Conservation (phyloP, 2,113 vertebrate genomes). For the Tenebrosternarchus preto region DNA sequence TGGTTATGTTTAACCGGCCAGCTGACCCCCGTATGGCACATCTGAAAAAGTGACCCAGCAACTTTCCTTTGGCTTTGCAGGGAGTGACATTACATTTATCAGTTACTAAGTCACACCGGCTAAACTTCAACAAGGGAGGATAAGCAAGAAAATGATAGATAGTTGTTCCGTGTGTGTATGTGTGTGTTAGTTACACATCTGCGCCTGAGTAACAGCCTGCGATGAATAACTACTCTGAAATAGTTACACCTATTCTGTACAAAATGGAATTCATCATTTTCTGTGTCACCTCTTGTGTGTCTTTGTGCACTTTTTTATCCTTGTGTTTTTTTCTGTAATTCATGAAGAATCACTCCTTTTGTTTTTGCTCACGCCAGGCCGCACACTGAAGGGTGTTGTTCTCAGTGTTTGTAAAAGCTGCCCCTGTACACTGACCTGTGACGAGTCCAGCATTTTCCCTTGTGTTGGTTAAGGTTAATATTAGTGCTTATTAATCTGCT, state of each 20-base stretch:
- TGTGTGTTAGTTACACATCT: slow-evolving; percentile 47
- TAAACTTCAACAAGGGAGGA: slow-evolving; percentile 33
- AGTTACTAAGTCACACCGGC: slow-evolving; percentile 15
- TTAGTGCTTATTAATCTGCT: slow-evolving; percentile 15
- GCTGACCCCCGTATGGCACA: neutral
- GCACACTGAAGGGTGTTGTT: slow-evolving; percentile 1
- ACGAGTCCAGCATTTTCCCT: neutral
- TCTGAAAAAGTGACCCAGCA: neutral
- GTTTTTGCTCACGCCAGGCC: neutral
- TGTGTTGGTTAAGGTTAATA: slow-evolving; percentile 10
- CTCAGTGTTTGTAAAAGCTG: neutral
- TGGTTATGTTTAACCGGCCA: neutral
- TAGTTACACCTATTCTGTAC: slow-evolving; percentile 41
- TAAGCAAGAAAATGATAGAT: slow-evolving; percentile 39
- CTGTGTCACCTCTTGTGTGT: slow-evolving; percentile 28
- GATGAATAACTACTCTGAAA: slow-evolving; percentile 48
- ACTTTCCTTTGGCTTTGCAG: slow-evolving; percentile 9
- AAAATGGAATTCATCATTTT: slow-evolving; percentile 37
- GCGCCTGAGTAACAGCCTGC: slow-evolving; percentile 40
- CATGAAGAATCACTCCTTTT: neutral
- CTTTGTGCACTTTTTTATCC: neutral
- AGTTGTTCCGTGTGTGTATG: neutral
- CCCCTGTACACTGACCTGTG: slow-evolving; percentile 19
- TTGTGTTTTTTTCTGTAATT: neutral
- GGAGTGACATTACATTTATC: slow-evolving; percentile 18